Conservation (phyloP, 2,113 vertebrate genomes). For the Atrichornis clamosus region DNA sequence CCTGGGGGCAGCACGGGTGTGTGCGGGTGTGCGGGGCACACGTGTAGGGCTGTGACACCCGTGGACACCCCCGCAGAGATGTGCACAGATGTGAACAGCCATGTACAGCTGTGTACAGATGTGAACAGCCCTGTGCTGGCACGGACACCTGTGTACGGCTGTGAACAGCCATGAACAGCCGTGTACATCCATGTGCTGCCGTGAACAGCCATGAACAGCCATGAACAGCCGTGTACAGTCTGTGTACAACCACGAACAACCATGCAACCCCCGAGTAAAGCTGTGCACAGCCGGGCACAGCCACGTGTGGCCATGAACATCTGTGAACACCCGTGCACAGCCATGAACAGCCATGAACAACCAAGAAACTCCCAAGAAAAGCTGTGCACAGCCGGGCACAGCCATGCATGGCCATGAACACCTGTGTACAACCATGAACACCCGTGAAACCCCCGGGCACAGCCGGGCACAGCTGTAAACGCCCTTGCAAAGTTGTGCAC, state of each 20-base stretch:
- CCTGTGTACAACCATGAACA: too few species aligned
- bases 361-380: too few species aligned
- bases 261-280: rapidly evolving
- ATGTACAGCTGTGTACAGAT: too few species aligned
- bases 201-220: rapidly evolving
- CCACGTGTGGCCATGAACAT: neutral
- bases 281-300: rapidly evolving
- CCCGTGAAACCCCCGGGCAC: rapidly evolving
- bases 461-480: neutral
- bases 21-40: neutral
- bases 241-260: rapidly evolving
- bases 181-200: rapidly evolving
- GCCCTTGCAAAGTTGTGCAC: too few species aligned
- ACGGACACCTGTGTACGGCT: too few species aligned
- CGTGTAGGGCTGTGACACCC: neutral
- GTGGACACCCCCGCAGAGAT: too few species aligned
- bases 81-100: too few species aligned
- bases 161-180: too few species aligned
- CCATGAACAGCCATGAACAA: too few species aligned
- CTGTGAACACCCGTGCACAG: too few species aligned
- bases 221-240: neutral
- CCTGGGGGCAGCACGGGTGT: neutral
- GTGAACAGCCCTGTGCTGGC: too few species aligned
- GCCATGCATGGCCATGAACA: rapidly evolving
- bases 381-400: rapidly evolving